phyloP scores from a whole-genome alignment of 92 coral and sea anemone genomes.

The Epizoanthus scotinus region DNA sequence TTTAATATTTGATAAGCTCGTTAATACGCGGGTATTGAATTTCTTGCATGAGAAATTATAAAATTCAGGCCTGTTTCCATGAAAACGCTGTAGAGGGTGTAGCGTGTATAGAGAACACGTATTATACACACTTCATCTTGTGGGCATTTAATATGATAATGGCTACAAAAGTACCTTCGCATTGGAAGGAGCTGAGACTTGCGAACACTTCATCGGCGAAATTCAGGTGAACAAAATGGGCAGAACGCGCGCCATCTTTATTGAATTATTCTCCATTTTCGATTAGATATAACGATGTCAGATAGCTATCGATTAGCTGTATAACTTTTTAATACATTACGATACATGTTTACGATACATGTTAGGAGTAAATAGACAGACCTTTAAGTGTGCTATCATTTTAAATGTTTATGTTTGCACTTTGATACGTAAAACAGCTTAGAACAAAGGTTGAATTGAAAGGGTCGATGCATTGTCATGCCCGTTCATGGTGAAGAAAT shows the following conservation, averaged over 20 bases:
- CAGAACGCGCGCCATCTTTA: neutral
- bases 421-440: no score
- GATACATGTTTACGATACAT: neutral
- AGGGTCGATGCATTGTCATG: no score
- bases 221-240: constrained; percentile 61
- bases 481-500: no score
- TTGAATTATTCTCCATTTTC: neutral
- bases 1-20: no score
- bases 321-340: neutral
- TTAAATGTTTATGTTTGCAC: no score
- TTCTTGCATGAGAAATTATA: no score
- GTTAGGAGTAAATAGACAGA: no score
- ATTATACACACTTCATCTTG: neutral
- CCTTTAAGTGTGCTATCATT: no score
- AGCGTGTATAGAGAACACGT: neutral
- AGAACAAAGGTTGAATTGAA: no score
- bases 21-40: no score
- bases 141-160: neutral
- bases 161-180: constrained; percentile 23
- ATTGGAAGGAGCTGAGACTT: constrained; percentile 77
- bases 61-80: no score
- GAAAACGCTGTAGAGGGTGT: no score
- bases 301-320: neutral
- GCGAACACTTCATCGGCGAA: constrained; percentile 67
- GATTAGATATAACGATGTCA: neutral